Evolutionary conservation across 1,140 invertebrate genomes (phyloP).

Genomic region (Danaus plexippus): DNA sequence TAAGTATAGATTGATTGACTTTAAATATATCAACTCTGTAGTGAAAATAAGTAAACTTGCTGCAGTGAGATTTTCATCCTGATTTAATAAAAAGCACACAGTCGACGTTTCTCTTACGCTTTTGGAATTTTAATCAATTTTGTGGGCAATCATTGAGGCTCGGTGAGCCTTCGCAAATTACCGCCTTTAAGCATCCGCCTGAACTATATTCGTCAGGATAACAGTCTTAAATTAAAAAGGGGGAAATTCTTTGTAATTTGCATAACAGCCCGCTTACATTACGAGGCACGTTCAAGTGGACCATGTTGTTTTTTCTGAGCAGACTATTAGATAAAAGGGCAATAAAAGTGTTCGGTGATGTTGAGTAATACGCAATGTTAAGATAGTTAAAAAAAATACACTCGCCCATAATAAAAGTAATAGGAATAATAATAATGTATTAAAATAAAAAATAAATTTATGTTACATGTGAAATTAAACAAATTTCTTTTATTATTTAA

Average conservation of each 20-base stretch:
- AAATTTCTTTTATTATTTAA: too few species aligned
- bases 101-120: slow-evolving; percentile 32
- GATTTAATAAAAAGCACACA: slow-evolving; percentile 13
- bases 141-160: slow-evolving; percentile 46
- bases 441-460: too few species aligned
- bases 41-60: background rate
- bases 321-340: too few species aligned
- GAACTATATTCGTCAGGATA: slow-evolving; percentile 43
- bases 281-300: slow-evolving; percentile 25
- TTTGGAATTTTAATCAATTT: slow-evolving; percentile 58
- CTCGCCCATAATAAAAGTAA: too few species aligned
- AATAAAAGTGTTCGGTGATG: too few species aligned
- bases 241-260: slow-evolving; percentile 29
- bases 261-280: slow-evolving; percentile 33
- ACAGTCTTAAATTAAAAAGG: slow-evolving; percentile 44
- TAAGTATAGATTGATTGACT: too few species aligned
- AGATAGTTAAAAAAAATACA: too few species aligned
- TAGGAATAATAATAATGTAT: too few species aligned
- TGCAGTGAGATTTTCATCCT: slow-evolving; percentile 2
- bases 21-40: too few species aligned
- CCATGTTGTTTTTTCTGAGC: slow-evolving; percentile 12
- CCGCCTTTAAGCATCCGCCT: slow-evolving; percentile 38
- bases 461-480: too few species aligned
- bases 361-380: background rate
- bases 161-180: slow-evolving; percentile 43